phyloP scores from a whole-genome alignment of 2,113 vertebrate species.

The rabbit (Oryctolagus cuniculus) region mOryCun1.1 NC_091436.1:28030501-28031000 shows the following conservation, averaged over 20 bases:
- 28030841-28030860: not conserved
- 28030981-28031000: constrained; percentile 8
- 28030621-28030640: not conserved
- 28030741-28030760: not conserved
- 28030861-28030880: not conserved
- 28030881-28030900: not conserved
- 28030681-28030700: not conserved
- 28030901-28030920: constrained; percentile 48
- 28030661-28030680: not conserved
- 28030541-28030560: not conserved
- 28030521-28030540: not conserved
- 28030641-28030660: not conserved
- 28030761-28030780: not conserved
- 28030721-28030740: not conserved
- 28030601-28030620: not conserved
- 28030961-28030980: constrained; percentile 44
- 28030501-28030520: not conserved
- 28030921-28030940: constrained; percentile 2
- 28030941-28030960: not conserved
- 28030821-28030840: not conserved
- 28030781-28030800: not conserved
- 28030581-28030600: not conserved
- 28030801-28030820: constrained; percentile 25
- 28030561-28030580: not conserved
- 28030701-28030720: not conserved